Evolutionary conservation across 2,888 invertebrate species (phyloP).

Genomic region (Adelognathus sp.): DNA sequence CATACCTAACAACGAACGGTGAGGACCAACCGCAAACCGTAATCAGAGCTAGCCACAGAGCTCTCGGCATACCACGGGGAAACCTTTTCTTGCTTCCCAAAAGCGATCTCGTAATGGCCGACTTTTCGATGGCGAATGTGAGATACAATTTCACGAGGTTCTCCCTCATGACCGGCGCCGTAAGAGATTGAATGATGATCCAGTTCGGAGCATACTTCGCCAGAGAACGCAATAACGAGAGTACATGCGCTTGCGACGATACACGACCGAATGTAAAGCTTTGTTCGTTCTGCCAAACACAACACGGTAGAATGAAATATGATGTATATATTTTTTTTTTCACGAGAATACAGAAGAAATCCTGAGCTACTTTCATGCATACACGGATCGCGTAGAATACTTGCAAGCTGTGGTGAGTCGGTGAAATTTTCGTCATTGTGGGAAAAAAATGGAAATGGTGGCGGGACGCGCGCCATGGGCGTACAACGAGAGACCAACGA

Average conservation of each 20-base stretch:
- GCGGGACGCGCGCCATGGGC: slow-evolving; percentile 58
- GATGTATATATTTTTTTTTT: slow-evolving; percentile 49
- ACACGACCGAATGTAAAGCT: slow-evolving; percentile 8
- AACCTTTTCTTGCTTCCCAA: slow-evolving; percentile 33
- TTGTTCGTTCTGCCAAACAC: slow-evolving; percentile 17
- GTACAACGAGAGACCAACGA: slow-evolving; percentile 64
- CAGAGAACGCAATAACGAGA: neutral
- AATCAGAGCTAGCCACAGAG: slow-evolving; percentile 64
- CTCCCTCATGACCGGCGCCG: neutral
- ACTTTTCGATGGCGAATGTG: neutral
- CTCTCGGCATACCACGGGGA: slow-evolving; percentile 2
- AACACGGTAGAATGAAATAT: slow-evolving; percentile 51
- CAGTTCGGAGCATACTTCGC: neutral
- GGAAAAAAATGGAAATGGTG: slow-evolving; percentile 71
- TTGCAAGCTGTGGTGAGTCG: slow-evolving; percentile 79
- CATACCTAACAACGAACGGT: slow-evolving; percentile 71
- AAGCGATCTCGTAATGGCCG: slow-evolving; percentile 21
- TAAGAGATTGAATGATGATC: neutral
- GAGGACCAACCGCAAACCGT: slow-evolving; percentile 70
- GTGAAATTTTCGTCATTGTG: slow-evolving; percentile 75
- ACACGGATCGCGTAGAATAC: slow-evolving; percentile 66
- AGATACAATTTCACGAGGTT: neutral
- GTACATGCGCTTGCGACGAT: slow-evolving; percentile 24
- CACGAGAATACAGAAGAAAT: slow-evolving; percentile 49
- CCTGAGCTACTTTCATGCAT: slow-evolving; percentile 31